Percentiles rank a stretch among this genome's conserved stretches.
Evolutionary conservation across 1,140 invertebrate genomes (phyloP).

Genomic region (Bursaphelenchus mucronatus): DNA sequence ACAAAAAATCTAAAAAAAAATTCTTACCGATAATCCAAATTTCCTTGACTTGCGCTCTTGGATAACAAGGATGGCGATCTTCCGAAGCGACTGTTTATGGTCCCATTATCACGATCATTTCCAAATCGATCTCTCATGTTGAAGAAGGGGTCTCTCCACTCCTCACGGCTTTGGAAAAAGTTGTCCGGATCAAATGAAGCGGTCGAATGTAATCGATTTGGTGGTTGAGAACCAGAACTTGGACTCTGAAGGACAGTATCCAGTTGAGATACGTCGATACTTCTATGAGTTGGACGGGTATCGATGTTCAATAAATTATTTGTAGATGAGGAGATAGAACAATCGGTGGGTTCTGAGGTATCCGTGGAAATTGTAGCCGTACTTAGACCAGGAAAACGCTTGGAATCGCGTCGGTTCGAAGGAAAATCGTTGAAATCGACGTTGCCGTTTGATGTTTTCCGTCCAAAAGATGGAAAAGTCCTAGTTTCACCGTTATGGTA

Average conservation of each 20-base stretch:
- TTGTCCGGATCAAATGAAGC: no score
- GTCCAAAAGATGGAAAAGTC: slow-evolving; percentile 5
- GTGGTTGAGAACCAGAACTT: slow-evolving; percentile 6
- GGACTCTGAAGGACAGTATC: slow-evolving; percentile 17
- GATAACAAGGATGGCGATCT: no score
- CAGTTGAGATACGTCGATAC: slow-evolving; percentile 6
- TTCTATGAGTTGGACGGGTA: neutral
- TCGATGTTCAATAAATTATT: neutral
- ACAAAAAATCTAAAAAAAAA: no score
- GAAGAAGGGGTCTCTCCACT: slow-evolving; percentile 7
- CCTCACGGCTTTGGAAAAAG: no score
- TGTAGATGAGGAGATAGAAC: slow-evolving; percentile 1
- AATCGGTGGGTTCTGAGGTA: slow-evolving; percentile 1
- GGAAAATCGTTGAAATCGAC: slow-evolving; percentile 15
- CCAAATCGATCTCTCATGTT: slow-evolving; percentile 18
- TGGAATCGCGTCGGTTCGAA: slow-evolving; percentile 10
- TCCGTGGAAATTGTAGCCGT: slow-evolving; percentile 2
- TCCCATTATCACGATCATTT: neutral
- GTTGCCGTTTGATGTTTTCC: neutral
- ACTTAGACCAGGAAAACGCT: neutral
- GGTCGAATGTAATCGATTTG: neutral
- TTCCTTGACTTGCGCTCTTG: no score
- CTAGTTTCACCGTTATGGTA: neutral
- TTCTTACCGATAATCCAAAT: no score
- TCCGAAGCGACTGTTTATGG: no score